Evolutionary conservation across 2,113 vertebrate genomes (phyloP).

Genomic region (Carassius carassius): DNA sequence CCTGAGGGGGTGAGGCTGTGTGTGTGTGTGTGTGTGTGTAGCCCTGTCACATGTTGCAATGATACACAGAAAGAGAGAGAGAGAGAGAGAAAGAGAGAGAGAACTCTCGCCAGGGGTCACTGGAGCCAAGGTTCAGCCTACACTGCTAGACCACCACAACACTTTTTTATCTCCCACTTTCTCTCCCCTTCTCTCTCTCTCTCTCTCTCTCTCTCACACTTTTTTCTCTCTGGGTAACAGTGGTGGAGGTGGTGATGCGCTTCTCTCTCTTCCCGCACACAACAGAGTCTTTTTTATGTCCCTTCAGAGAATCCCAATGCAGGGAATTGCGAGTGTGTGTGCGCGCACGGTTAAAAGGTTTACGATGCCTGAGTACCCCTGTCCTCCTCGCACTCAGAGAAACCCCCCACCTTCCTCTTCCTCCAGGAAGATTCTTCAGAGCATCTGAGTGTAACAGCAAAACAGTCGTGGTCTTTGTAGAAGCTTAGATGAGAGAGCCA

Average conservation of each 20-base stretch:
- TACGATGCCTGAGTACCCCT: constrained; percentile 57
- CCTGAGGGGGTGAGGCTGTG: constrained; percentile 65
- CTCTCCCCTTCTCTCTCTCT: neutral
- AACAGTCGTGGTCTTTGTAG: constrained; percentile 56
- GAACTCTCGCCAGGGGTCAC: constrained; percentile 49
- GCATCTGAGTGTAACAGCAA: constrained; percentile 59
- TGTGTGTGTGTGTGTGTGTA: constrained; percentile 14
- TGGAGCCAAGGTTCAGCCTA: constrained; percentile 53
- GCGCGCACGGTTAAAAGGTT: constrained; percentile 49
- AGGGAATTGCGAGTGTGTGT: constrained; percentile 45
- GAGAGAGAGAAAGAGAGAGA: too few species aligned
- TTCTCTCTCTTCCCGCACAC: constrained; percentile 60
- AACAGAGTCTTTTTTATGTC: constrained; percentile 64
- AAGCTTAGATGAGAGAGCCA: constrained; percentile 31
- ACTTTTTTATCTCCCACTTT: constrained; percentile 29
- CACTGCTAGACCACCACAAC: constrained; percentile 48
- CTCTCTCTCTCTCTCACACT: constrained; percentile 40
- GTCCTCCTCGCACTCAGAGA: constrained; percentile 41
- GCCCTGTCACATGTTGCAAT: constrained; percentile 62
- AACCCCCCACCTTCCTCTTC: constrained; percentile 24
- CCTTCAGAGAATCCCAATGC: constrained; percentile 61
- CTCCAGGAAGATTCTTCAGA: constrained; percentile 55
- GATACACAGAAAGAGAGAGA: neutral
- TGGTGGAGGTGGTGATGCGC: constrained; percentile 48
- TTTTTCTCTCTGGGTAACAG: constrained; percentile 59